phyloP scores from a whole-genome alignment of 2,888 invertebrate genomes.

The Lottia gigantea region DNA sequence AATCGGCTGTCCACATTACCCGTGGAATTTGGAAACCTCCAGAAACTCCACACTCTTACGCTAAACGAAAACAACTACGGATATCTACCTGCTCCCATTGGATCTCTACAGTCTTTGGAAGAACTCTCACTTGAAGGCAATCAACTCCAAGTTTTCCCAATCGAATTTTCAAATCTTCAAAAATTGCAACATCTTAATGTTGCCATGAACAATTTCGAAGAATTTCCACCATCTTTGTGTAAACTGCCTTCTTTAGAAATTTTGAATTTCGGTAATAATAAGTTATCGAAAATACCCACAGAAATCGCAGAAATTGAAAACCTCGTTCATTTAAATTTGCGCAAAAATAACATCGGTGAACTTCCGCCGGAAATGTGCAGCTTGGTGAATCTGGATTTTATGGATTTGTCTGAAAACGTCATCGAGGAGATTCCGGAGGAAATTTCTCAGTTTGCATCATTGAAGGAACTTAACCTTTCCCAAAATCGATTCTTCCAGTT shows the following conservation, averaged over 20 bases:
- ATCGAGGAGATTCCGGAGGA: constrained; percentile 70
- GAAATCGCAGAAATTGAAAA: constrained; percentile 49
- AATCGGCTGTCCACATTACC: constrained; percentile 58
- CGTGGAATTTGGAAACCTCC: constrained; percentile 58
- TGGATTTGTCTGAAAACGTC: constrained; percentile 53
- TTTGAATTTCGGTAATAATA: constrained; percentile 50
- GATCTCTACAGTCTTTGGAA: constrained; percentile 48
- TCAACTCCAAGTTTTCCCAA: constrained; percentile 46
- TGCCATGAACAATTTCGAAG: constrained; percentile 48
- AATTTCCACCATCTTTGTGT: constrained; percentile 52
- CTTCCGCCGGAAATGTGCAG: constrained; percentile 50
- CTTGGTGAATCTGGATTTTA: constrained; percentile 39
- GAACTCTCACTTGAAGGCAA: constrained; percentile 48
- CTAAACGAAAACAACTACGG: constrained; percentile 54
- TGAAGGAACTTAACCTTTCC: constrained; percentile 56
- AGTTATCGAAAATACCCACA: constrained; percentile 43
- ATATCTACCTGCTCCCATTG: constrained; percentile 47
- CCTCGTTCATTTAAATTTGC: constrained; percentile 45
- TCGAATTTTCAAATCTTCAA: constrained; percentile 53
- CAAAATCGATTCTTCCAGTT: constrained; percentile 60
- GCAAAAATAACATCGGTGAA: constrained; percentile 43
- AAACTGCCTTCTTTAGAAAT: constrained; percentile 44
- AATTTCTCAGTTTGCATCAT: constrained; percentile 79
- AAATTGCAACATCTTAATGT: constrained; percentile 53
- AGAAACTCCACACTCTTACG: constrained; percentile 50